Evolutionary conservation across 2,113 vertebrate species (phyloP).

Genomic region (Phoxinus phoxinus): DNA sequence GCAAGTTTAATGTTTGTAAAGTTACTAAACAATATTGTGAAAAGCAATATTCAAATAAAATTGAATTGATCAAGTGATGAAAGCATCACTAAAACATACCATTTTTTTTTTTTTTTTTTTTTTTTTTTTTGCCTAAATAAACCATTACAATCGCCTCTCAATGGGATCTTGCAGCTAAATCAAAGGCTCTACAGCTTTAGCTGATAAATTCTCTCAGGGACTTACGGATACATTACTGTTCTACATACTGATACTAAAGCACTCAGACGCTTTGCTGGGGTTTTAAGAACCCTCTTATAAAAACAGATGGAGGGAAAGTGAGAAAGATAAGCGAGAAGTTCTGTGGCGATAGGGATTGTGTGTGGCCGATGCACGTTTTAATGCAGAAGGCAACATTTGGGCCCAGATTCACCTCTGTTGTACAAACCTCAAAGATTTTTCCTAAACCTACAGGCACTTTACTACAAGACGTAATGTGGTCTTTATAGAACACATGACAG

Average conservation of each 20-base stretch:
- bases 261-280: not conserved
- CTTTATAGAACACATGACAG: not conserved
- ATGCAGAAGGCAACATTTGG: conserved; percentile 12
- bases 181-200: conserved; percentile 15
- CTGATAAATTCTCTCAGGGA: conserved; percentile 42
- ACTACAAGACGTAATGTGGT: not conserved
- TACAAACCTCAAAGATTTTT: not conserved
- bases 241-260: not conserved
- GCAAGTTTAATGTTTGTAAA: not conserved
- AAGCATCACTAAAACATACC: not conserved
- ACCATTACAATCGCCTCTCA: conserved; percentile 26
- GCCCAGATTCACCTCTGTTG: not conserved
- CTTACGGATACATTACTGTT: conserved; percentile 31
- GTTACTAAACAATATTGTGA: not conserved
- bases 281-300: conserved; percentile 29
- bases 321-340: conserved; percentile 24
- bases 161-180: conserved; percentile 18
- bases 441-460: not conserved
- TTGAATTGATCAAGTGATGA: not conserved
- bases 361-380: not conserved
- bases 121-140: not conserved
- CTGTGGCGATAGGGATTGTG: not conserved
- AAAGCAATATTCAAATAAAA: too few species aligned
- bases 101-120: too few species aligned
- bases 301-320: conserved; percentile 39